phyloP scores from a whole-genome alignment of 2,888 invertebrate genomes.

The Ophion costatus region DNA sequence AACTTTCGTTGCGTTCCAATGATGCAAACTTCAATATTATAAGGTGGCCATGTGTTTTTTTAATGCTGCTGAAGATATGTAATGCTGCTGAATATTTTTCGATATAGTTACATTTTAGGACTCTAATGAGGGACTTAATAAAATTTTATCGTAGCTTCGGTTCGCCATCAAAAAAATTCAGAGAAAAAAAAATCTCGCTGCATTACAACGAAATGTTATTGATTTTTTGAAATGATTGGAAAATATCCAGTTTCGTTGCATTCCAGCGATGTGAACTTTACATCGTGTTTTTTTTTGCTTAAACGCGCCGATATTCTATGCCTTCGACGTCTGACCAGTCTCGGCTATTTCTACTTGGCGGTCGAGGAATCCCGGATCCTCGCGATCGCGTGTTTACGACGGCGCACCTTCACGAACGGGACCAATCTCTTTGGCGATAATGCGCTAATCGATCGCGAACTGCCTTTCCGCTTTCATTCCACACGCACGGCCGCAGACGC shows the following conservation, averaged over 20 bases:
- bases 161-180: too few relatives aligned
- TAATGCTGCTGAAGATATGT: not conserved
- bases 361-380: conserved; percentile 18
- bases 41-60: not conserved
- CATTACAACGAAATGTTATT: too few relatives aligned
- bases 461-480: conserved; percentile 39
- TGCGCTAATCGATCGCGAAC: conserved; percentile 55
- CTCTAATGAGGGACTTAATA: too few relatives aligned
- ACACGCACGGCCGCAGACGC: conserved; percentile 6
- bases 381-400: conserved; percentile 36
- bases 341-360: conserved; percentile 54
- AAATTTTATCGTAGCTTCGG: too few relatives aligned
- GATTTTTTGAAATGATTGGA: too few relatives aligned
- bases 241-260: too few relatives aligned
- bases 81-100: too few relatives aligned
- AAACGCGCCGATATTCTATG: not conserved
- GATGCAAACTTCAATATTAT: too few relatives aligned
- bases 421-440: conserved; percentile 45
- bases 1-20: too few relatives aligned
- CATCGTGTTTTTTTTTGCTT: not conserved
- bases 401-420: conserved; percentile 24
- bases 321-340: conserved; percentile 51
- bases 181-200: too few relatives aligned
- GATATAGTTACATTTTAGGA: too few relatives aligned
- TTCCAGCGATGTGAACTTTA: too few relatives aligned